Evolutionary conservation across 2,888 invertebrate genomes (phyloP), one percentile per base, ranked within the genome.

Genomic region (Gymnocheta viridis): DNA sequence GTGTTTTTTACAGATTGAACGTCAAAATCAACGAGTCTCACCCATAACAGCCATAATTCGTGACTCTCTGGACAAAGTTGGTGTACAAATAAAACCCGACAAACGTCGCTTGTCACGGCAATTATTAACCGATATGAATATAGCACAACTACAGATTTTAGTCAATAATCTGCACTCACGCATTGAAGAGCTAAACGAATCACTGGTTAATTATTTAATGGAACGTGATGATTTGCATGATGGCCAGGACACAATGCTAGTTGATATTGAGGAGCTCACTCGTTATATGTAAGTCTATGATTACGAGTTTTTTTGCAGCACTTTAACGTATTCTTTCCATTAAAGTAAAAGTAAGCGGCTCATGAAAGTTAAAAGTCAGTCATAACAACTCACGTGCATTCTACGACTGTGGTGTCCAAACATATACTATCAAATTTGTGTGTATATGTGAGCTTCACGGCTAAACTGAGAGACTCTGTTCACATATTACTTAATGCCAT

Each of bases 191-290:
- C 93, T 98, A 86, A 99, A 99, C 93, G 97, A 98, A 91, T 95
- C 95, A 78, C 93, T 99, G 87, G 98, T 99, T 77, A 95, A 96
- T 91, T 94, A 97, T 91, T 93, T 99, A 88, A 95, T 98, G 94
- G 96, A 97, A 89, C 94, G 98, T 86, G 99, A 99, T 92, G 98
- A 98, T 92, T 93, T 98, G 64, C 98, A 98, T 92, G 98, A 99
- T 98, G 97, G 97, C 86, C 98, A 99, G 92, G 99, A 99, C 92
- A 98, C 98, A 49, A 98, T 98, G 96, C 94, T 98, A 86, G 98
- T 98, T 44, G 98, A 99, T 91, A 98, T 99, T 88, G 98, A 99
- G 92, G 98, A 99, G 93, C 94, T 98, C 87, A 98, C 98, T 54
- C 94, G 96, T 93, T 96, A 96, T 92, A 93, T 96, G 96, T 97